Base-by-base conservation (phyloP, 2,888 invertebrate genomes). In the Lissocephala sabroskyi region DNA sequence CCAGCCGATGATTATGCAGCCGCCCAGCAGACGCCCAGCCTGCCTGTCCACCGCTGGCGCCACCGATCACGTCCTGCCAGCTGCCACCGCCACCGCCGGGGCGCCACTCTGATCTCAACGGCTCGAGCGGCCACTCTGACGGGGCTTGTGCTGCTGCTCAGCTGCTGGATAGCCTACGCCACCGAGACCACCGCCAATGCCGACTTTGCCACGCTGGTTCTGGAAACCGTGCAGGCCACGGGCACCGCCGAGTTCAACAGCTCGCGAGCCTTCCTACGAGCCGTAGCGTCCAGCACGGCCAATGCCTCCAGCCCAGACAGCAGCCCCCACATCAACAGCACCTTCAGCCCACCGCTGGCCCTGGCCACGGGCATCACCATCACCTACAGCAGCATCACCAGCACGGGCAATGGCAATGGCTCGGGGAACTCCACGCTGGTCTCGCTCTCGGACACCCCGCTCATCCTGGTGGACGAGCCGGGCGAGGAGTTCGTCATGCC, bases 401-500 rank as follows among this genome's bases (percentile, higher is more conserved):
- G 52, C 16, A 28, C 45, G 4, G 45, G 43, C 51, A 56, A 45
- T 26, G 44, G 41, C 40, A 52, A 46, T 52, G 49, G 33, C 13
- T 26, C 26, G 30, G 14, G 35, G 35, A 2, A 11, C 13, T 10
- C 53, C 32, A 59, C 68, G 0, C 13, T 60, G 40, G 53, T 58
- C 11, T 53, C 71, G 40, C 59, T 65, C 3, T 53, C 65, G 7
- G 66, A 56, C 7, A 60, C 60, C 0, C 71, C 68, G 0, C 11
- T 56, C 7, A 32, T 70, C 14, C 37, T 65, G n/a, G 61, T 59
- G 10, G 68, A 75, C 9, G 59, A 56, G 26, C 39, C 47, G 2
- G 49, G 35, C 3, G 61, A 44, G 3, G 80, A 77, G n/a, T 70
- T 77, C 11, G 75, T 75, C 6, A 52, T 82, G 45, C 82, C 84